Evolutionary conservation across 1,140 invertebrate species (phyloP), one percentile per base, ranked within the genome.

Genomic region (Neuroterus valhalla): DNA sequence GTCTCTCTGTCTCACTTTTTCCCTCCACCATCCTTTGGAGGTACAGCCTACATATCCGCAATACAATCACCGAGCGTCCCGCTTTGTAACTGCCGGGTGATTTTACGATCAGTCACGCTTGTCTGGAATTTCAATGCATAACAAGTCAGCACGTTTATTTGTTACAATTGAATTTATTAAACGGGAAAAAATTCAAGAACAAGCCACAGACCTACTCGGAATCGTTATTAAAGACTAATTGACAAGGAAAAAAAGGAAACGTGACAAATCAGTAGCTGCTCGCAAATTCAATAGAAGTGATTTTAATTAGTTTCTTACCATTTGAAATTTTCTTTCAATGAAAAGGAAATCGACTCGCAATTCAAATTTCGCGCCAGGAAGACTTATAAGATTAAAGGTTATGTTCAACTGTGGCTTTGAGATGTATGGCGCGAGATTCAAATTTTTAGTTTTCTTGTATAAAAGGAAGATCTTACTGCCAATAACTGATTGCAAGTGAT

Each of bases 181-280:
- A 52, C 14, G 11, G 5, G 21, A 19, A 48, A 48, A 48, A 48
- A 48, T 48, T 21, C 19, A 17, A 23, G 12, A 50, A 21, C n/a
- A 19, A 8, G n/a, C 3, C n/a, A 52, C 19, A 52, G 19, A 52
- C 19, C 45, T 31, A 38, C 43, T 15, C 31, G 48, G 71, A 71
- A 75, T 71, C 62, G 26, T 66, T 55, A 31, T 26, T 21, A 74
- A 44, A 73, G 62, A 52, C 46, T 44, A 73, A 71, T 75, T 75
- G 52, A 52, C 50, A 77, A 72, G 71, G 45, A 68, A 77, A 79
- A 45, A 38, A 38, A 31, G 4, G 8, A 31, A 31, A 31, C 8
- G 31, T 6, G 31, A 31, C 2, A 6, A 31, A 31, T 31, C 4
- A 31, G 3, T 31, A 31, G 8, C 31, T 31, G 31, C 31, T 31